Conservation (phyloP, 2,797 vertebrate genomes). For the Cottoperca gobio region DNA sequence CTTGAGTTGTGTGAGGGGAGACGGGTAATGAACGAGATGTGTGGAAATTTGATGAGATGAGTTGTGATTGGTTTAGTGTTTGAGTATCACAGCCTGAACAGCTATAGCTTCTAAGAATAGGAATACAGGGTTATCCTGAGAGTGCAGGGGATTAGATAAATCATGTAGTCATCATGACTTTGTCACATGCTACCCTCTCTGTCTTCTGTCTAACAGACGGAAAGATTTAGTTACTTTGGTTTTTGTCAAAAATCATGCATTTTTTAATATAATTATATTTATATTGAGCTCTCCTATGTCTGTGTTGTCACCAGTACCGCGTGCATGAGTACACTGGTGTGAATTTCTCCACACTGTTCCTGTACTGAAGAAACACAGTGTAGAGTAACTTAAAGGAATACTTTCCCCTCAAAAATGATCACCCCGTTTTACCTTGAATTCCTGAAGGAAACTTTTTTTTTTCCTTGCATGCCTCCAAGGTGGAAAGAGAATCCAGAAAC, state of each 20-base stretch:
- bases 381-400: too few relatives aligned
- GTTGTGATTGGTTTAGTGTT: conserved; percentile 37
- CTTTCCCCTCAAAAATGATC: too few relatives aligned
- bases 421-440: too few relatives aligned
- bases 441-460: too few relatives aligned
- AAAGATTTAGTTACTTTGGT: background rate
- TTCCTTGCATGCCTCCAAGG: too few relatives aligned
- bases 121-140: conserved; percentile 21
- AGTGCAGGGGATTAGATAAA: conserved; percentile 30
- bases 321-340: too few relatives aligned
- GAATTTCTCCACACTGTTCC: background rate
- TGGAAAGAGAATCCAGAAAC: too few relatives aligned
- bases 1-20: background rate
- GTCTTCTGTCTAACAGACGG: background rate
- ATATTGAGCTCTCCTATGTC: background rate
- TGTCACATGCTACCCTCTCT: background rate
- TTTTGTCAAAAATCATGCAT: background rate
- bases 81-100: conserved; percentile 17
- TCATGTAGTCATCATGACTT: conserved; percentile 32
- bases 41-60: conserved; percentile 36
- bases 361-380: too few relatives aligned
- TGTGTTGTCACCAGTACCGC: background rate
- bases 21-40: conserved; percentile 16
- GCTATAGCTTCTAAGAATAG: conserved; percentile 41
- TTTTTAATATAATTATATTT: background rate